These are phyloP conservation scores for Austrolebias charrua DNA, from an alignment of 2,797 vertebrate genomes.

Conservation along the genomic window DNA sequence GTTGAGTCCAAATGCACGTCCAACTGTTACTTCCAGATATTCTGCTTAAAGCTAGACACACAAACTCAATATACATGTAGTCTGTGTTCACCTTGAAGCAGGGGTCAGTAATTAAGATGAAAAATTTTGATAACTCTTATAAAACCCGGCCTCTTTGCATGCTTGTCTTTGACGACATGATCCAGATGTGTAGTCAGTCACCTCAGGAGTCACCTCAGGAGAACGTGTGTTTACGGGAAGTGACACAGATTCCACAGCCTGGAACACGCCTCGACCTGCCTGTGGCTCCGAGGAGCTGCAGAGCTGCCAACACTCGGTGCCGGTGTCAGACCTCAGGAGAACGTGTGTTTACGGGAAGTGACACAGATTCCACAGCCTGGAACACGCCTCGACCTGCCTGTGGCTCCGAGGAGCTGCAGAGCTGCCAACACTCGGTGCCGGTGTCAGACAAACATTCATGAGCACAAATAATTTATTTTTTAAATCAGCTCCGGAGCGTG, in stretches of 20 bases:
- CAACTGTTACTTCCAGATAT: no score
- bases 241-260: slow-evolving; percentile 53
- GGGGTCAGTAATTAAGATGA: no score
- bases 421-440: not conserved
- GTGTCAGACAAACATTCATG: not conserved
- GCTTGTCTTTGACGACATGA: not conserved
- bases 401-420: slow-evolving; percentile 25
- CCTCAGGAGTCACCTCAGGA: slow-evolving; percentile 24
- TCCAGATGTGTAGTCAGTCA: not conserved
- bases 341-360: slow-evolving; percentile 27
- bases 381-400: slow-evolving; percentile 59
- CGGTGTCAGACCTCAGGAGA: slow-evolving; percentile 11
- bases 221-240: slow-evolving; percentile 24
- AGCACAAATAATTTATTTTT: not conserved
- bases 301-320: not conserved
- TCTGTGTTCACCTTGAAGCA: no score
- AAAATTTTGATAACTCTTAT: no score
- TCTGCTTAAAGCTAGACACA: no score
- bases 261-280: slow-evolving; percentile 59
- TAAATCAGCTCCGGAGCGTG: no score
- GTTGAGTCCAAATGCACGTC: no score
- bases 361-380: slow-evolving; percentile 51
- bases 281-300: slow-evolving; percentile 24
- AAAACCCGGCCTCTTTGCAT: no score
- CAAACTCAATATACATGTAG: no score